phyloP scores from a whole-genome alignment of 2,113 vertebrate genomes.

The Gobius niger region DNA sequence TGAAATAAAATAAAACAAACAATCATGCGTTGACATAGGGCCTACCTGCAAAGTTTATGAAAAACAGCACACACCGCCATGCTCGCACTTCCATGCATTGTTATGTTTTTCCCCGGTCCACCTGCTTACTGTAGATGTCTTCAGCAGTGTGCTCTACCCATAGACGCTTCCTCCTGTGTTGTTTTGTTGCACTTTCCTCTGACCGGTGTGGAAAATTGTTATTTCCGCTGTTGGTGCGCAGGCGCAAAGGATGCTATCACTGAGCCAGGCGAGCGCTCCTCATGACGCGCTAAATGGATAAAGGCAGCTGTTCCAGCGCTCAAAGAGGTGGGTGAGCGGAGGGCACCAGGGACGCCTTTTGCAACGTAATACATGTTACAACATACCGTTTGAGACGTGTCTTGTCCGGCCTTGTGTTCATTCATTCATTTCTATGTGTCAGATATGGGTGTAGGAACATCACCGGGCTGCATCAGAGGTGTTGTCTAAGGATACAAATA shows the following conservation, averaged over 20 bases:
- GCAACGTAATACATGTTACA: conserved; percentile 14
- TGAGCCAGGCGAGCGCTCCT: conserved; percentile 39
- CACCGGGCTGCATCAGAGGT: neutral
- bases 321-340: conserved; percentile 73
- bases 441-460: neutral
- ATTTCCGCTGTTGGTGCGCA: conserved; percentile 65
- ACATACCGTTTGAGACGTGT: neutral
- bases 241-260: conserved; percentile 52
- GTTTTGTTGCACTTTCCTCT: neutral
- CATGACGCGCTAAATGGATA: conserved; percentile 67
- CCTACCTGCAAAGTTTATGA: conserved; percentile 58
- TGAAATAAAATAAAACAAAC: neutral
- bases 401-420: neutral
- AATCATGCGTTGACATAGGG: neutral
- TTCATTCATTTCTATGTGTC: neutral
- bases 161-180: neutral
- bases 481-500: too few species aligned
- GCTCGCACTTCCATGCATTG: conserved; percentile 36
- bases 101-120: neutral
- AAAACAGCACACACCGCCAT: conserved; percentile 49
- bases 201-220: conserved; percentile 1
- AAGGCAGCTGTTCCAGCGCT: conserved; percentile 62
- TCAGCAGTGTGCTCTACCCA: neutral
- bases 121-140: conserved; percentile 16
- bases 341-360: conserved; percentile 35